Evolutionary conservation across 2,113 vertebrate genomes (phyloP).

Genomic region (Kobus ellipsiprymnus): DNA sequence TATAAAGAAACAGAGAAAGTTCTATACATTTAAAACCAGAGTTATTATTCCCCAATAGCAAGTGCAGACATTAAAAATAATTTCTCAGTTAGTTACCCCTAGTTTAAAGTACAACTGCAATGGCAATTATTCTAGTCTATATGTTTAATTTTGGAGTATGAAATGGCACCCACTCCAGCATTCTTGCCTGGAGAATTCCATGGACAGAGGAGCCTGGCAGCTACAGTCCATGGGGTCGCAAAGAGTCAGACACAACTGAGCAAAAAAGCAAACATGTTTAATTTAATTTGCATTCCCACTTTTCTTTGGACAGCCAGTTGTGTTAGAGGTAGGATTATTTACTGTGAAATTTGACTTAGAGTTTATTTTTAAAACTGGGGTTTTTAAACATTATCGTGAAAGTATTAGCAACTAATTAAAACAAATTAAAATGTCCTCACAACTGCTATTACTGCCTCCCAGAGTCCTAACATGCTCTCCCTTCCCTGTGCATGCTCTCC

Average conservation of each 20-base stretch:
- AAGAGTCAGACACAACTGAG: not conserved
- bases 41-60: not conserved
- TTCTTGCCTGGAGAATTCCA: not conserved
- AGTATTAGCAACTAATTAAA: slow-evolving; percentile 9
- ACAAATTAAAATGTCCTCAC: slow-evolving; percentile 22
- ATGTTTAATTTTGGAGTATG: not conserved
- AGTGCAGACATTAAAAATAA: not conserved
- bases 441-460: not conserved
- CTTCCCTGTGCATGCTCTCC: not conserved
- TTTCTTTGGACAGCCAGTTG: not conserved
- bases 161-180: not conserved
- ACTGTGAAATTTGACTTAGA: not conserved
- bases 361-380: not conserved
- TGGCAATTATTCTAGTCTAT: not conserved
- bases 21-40: not conserved
- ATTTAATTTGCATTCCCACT: not conserved
- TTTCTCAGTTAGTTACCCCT: not conserved
- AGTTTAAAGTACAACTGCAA: not conserved
- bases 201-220: not conserved
- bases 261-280: not conserved
- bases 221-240: not conserved
- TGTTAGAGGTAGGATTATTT: not conserved
- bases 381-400: not conserved
- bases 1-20: not conserved
- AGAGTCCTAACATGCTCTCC: not conserved